These are phyloP conservation scores for Agelaius tricolor DNA, from an alignment of 2,113 vertebrate genomes.

Conservation along the genomic window DNA sequence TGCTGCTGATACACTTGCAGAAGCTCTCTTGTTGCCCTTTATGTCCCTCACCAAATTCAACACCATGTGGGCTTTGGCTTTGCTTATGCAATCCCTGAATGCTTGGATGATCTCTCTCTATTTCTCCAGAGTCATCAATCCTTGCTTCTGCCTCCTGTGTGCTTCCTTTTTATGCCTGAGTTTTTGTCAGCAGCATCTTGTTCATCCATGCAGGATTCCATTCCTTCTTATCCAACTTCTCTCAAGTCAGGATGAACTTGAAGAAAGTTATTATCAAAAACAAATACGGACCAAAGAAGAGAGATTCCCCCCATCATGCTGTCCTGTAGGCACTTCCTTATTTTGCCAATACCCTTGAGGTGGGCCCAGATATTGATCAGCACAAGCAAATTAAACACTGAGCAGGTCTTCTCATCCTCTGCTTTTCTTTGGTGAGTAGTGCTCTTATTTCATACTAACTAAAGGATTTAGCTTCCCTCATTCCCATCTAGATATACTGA, in stretches of 20 bases:
- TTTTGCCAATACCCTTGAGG: background rate
- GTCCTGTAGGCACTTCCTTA: background rate
- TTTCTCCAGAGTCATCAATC: background rate
- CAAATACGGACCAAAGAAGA: rapidly evolving
- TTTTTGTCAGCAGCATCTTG: background rate
- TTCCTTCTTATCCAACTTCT: background rate
- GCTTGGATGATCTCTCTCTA: background rate
- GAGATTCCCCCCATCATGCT: background rate
- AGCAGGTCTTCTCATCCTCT: background rate
- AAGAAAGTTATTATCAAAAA: background rate
- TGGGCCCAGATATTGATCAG: background rate
- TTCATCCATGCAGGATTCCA: background rate
- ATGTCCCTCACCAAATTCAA: background rate
- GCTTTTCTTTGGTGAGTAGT: background rate
- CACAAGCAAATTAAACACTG: background rate
- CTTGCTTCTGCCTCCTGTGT: background rate
- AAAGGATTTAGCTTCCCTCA: background rate
- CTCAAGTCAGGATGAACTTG: background rate
- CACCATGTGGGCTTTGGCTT: background rate
- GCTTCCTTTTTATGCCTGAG: background rate
- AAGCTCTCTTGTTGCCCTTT: background rate
- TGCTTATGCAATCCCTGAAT: rapidly evolving
- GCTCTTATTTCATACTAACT: background rate
- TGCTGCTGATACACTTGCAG: background rate
- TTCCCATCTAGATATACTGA: background rate